Percentiles rank a stretch among this genome's conserved stretches.
Conservation (phyloP, 2,113 vertebrate species). For the Petrocephalus zakoni region DNA sequence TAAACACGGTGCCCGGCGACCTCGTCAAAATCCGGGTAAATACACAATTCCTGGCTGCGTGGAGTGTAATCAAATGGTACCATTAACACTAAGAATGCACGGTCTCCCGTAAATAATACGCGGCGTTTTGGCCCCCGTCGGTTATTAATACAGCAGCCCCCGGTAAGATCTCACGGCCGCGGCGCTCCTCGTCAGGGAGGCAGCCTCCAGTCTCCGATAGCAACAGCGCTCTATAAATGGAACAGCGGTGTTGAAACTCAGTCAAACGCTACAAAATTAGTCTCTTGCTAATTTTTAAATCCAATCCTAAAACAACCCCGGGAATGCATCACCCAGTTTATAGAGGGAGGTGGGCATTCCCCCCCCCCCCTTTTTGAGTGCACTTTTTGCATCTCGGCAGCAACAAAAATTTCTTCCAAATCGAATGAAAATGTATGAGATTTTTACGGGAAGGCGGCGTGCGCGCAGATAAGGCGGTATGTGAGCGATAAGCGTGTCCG, state of each 20-base stretch:
- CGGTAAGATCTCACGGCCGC: background rate
- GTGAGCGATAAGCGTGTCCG: too few species aligned
- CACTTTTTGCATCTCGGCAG: background rate
- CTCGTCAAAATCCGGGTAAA: background rate
- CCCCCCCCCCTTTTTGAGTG: background rate
- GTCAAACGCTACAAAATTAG: conserved; percentile 19
- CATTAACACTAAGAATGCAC: background rate
- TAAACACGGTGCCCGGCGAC: background rate
- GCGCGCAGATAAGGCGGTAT: background rate
- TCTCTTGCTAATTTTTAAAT: conserved; percentile 18
- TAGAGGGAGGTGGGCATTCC: background rate
- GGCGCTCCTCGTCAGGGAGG: background rate
- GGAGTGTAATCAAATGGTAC: background rate
- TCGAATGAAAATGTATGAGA: background rate
- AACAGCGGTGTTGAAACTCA: conserved; percentile 16
- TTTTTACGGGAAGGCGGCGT: background rate
- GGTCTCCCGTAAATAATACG: background rate
- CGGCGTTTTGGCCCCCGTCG: background rate
- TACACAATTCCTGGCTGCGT: background rate
- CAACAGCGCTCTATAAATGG: conserved; percentile 25
- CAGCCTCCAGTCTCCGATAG: conserved; percentile 17
- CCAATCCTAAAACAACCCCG: background rate
- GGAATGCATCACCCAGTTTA: background rate
- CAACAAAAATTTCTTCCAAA: background rate
- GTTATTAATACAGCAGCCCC: background rate